These are phyloP conservation scores for Saguinus imperator DNA, from an alignment of 2,113 vertebrate genomes.

Conservation along the genomic window DNA sequence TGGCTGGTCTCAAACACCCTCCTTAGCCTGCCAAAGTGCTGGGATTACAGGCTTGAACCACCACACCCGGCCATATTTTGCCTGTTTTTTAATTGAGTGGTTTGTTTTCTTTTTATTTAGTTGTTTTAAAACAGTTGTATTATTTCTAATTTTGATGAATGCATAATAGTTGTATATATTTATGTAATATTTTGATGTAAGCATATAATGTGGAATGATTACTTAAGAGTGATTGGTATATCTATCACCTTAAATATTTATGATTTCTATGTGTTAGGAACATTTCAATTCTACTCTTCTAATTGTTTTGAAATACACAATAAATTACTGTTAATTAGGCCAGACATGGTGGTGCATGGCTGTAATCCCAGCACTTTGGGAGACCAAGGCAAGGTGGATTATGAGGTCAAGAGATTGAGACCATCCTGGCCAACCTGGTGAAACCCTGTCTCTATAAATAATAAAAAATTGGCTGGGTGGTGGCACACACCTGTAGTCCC, in stretches of 20 bases:
- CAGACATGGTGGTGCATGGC: too few relatives aligned
- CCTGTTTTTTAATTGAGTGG: background rate
- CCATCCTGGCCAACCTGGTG: too few relatives aligned
- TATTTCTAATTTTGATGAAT: background rate
- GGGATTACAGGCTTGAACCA: too few relatives aligned
- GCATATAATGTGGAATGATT: background rate
- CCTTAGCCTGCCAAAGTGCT: too few relatives aligned
- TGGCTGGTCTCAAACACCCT: too few relatives aligned
- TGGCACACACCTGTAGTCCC: too few relatives aligned
- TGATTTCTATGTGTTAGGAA: background rate
- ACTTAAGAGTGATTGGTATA: background rate
- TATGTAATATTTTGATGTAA: background rate
- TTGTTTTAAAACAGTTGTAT: background rate
- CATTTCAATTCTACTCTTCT: background rate
- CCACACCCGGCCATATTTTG: fast-evolving
- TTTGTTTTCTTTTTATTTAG: background rate
- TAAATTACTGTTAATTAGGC: background rate
- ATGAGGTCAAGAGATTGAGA: too few relatives aligned
- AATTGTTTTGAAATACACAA: background rate
- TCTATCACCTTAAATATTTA: background rate
- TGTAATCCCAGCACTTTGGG: too few relatives aligned
- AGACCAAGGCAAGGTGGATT: too few relatives aligned
- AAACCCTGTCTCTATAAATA: too few relatives aligned
- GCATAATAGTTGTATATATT: background rate
- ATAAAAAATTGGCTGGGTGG: too few relatives aligned